A percentile compares a stretch with the other conserved stretches of the same genome.
Conservation (phyloP, 1,140 invertebrate genomes). For the Heterodera schachtii region DNA sequence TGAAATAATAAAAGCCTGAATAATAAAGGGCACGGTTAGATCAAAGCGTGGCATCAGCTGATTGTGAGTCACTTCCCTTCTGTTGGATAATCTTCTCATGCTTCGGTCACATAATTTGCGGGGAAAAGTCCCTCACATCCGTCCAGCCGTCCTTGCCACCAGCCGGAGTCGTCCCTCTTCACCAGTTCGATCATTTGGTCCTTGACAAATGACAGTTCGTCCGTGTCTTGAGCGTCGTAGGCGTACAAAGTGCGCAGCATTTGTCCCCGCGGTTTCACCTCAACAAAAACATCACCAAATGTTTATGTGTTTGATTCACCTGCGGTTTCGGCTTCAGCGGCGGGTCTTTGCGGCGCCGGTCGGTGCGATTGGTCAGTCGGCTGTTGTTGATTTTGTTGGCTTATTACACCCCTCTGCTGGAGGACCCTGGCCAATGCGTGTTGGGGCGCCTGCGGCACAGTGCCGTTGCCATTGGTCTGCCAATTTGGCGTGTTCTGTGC, state of each 20-base stretch:
- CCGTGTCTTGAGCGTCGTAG: constrained; percentile 75
- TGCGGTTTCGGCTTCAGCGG: constrained; percentile 67
- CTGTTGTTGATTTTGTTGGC: background rate
- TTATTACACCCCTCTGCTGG: background rate
- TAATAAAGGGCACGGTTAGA: no score
- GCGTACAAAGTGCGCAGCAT: constrained; percentile 73
- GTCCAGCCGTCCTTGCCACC: constrained; percentile 73
- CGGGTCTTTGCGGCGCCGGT: constrained; percentile 25
- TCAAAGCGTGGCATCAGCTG: no score
- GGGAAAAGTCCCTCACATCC: constrained; percentile 74
- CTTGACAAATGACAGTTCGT: constrained; percentile 74
- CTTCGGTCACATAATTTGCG: constrained; percentile 74
- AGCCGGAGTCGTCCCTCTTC: constrained; percentile 75
- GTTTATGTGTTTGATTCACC: constrained; percentile 26
- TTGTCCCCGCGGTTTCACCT: constrained; percentile 69
- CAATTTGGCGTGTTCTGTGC: no score
- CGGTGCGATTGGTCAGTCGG: constrained; percentile 28
- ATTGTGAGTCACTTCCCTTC: no score
- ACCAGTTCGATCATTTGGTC: constrained; percentile 74
- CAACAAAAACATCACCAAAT: background rate
- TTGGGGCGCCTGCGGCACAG: background rate
- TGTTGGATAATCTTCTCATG: constrained; percentile 15
- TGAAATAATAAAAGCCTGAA: no score
- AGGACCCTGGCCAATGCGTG: constrained; percentile 2
- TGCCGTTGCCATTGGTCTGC: no score